Conservation (phyloP, 1,140 invertebrate species). For the Rhopalosiphum padi region DNA sequence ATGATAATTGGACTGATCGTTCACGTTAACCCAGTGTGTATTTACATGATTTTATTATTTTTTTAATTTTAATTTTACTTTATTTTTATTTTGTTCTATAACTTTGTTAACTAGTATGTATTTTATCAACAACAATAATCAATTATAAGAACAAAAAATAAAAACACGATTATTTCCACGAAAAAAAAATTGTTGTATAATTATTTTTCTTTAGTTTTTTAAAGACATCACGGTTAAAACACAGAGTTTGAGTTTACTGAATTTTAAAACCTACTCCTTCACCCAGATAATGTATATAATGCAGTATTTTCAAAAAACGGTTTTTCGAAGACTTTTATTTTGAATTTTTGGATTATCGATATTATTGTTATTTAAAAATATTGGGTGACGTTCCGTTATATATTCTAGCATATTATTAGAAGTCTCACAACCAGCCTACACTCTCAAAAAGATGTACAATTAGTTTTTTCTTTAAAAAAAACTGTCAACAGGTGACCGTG, state of each 20-base stretch:
- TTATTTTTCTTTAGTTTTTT: neutral
- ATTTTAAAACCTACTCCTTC: neutral
- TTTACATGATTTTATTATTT: neutral
- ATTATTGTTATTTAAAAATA: too few relatives aligned
- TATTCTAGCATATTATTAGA: too few relatives aligned
- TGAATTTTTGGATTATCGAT: too few relatives aligned
- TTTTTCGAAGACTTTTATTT: too few relatives aligned
- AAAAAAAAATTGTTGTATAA: neutral
- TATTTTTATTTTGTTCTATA: conserved; percentile 29
- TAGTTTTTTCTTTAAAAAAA: too few relatives aligned
- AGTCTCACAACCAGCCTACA: too few relatives aligned
- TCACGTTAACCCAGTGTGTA: neutral
- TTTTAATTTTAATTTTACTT: neutral
- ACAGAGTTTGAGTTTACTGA: neutral
- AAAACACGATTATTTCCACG: neutral
- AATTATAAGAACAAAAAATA: neutral
- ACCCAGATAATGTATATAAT: too few relatives aligned
- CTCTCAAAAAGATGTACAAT: too few relatives aligned
- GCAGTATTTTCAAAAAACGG: too few relatives aligned
- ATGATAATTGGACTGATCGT: conserved; percentile 9
- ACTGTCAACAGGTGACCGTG: too few relatives aligned
- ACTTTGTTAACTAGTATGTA: conserved; percentile 37
- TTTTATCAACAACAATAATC: neutral
- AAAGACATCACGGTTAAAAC: neutral
- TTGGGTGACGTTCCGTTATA: too few relatives aligned